Base-by-base conservation (phyloP, 1,140 invertebrate species). In the Eriosoma lanigerum region DNA sequence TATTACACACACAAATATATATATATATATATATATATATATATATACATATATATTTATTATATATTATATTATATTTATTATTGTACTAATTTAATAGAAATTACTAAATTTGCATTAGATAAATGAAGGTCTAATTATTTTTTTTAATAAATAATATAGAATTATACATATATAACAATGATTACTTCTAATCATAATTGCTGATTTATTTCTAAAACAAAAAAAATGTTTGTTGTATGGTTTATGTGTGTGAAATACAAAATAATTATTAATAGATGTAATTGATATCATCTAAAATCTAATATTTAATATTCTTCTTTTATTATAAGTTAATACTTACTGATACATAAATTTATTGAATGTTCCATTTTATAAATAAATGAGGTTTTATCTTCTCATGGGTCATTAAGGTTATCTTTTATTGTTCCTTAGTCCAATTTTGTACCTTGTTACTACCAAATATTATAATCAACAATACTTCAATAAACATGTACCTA, bases 321-420 rank as follows among this genome's bases (percentile, higher is more conserved):
- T 72, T 44, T n/a, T 64, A 10, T 64, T 32, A 44, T n/a, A 66
- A 44, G 21, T 38, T 38, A 38, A 38, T 38, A 8, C 3, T 8
- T 38, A 38, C n/a, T 38, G 32, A 38, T 38, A 4, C 32, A 38
- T 38, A 38, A 38, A 38, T 38, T 4, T 17, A 3, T 48, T 12
- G 10, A 5, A 68, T 48, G 10, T 58, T 62, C 8, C 52, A 52
- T 17, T 72, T 44, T n/a, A 44, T 19, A 66, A 38, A 13, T 38
- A 50, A 48, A 70, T 70, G 13, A 68, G 21, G 26, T 52, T 26
- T 72, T 72, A 72, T 72, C 68, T 52, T 52, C 15, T 52, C 12
- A 12, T 19, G 3, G 48, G 46, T 29, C 46, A 72, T 15, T 50
- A 52, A 72, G 68, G 68, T 72, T 72, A 72, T 72, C 68, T 72